Evolutionary conservation across 2,888 invertebrate genomes (phyloP), one percentile per base, ranked within the genome.

Genomic region (Gryllus longicercus): DNA sequence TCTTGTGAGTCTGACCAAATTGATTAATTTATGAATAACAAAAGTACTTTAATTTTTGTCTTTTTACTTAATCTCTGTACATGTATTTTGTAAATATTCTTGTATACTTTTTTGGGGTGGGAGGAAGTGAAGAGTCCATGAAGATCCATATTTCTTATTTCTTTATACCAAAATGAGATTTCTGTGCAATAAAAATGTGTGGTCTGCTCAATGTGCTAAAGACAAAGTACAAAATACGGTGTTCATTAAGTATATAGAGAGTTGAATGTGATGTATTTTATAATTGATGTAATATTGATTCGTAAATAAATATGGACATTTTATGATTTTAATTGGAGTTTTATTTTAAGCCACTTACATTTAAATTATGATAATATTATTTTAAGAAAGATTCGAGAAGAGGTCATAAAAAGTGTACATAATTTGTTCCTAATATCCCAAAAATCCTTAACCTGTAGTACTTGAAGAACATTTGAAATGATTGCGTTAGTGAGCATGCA

Each of bases 81-180:
- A 76, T 14, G 18, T 78, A 50, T 18, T 21, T 12, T n/a, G 11
- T 50, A 50, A 78, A 78, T 78, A 78, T 78, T 78, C 50, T 78
- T 78, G 78, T 51, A 51, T 23, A 16, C 10, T 78, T 14, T 21
- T 74, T 21, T 74, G 51, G 18, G 10, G 25, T 21, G 25, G 14
- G 50, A 23, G 50, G 23, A 77, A 77, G 8, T 38, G 50, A 77
- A 77, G 23, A 38, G 50, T 16, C 63, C 63, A 38, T 38, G 38
- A 38, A 38, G 38, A 38, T 8, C 38, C 8, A 38, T 38, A 38
- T 38, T 38, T 38, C 38, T 38, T 38, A 38, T 38, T 38, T 38
- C 38, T 38, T 38, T 38, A 38, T 38, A 38, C 38, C 38, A 8
- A 38, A 38, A 38, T 38, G 38, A 38, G 38, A 38, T 38, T 38